These are phyloP conservation scores for Sciurus vulgaris DNA, from an alignment of 2,797 vertebrate genomes.

Conservation along the genomic window DNA sequence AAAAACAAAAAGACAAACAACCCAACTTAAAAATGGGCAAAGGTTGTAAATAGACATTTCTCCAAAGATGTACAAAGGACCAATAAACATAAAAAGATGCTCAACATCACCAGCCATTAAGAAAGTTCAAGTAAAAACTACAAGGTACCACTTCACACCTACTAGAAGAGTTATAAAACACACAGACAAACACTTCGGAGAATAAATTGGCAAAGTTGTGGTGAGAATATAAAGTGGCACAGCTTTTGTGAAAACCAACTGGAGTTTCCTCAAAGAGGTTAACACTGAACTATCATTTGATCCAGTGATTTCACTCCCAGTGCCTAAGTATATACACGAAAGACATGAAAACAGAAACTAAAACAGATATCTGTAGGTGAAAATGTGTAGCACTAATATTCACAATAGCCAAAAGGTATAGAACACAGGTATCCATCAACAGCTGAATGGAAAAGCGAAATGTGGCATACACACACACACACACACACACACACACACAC, in stretches of 20 bases:
- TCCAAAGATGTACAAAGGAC: neutral
- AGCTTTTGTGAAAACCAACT: neutral
- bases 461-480: neutral
- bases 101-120: neutral
- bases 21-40: neutral
- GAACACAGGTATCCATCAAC: neutral
- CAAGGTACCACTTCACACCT: neutral
- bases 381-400: neutral
- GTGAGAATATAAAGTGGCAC: neutral
- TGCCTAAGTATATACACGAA: neutral
- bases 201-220: neutral
- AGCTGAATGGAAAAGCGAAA: conserved; percentile 10
- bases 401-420: neutral
- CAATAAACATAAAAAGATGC: neutral
- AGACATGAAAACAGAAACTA: conserved; percentile 6
- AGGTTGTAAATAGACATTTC: neutral
- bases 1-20: neutral
- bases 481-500: no score
- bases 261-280: neutral
- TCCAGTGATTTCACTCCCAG: neutral
- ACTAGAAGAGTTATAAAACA: neutral
- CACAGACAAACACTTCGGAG: neutral
- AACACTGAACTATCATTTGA: neutral
- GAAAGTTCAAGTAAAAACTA: neutral
- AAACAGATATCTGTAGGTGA: neutral